Conservation (phyloP, 2,113 vertebrate species). For the Mola mola region DNA sequence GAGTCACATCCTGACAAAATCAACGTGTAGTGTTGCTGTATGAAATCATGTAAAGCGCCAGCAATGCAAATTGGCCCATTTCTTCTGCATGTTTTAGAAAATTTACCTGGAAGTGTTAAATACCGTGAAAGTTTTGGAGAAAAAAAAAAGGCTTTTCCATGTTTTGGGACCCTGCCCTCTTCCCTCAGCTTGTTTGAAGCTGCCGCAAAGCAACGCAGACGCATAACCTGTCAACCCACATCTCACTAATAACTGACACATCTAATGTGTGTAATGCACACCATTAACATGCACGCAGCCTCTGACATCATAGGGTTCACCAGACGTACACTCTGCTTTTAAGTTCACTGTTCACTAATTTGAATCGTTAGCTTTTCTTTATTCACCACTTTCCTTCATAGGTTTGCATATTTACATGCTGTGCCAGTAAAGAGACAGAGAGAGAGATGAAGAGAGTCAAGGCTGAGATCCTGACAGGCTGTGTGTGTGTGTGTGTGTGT, state of each 20-base stretch:
- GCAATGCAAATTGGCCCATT: not conserved
- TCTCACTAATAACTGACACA: not conserved
- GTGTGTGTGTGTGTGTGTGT: constrained; percentile 18
- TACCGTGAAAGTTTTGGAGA: no score
- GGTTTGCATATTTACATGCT: constrained; percentile 10
- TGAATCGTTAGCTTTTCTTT: not conserved
- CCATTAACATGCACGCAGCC: constrained; percentile 6
- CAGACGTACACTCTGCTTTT: no score
- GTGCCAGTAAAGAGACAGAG: constrained; percentile 38
- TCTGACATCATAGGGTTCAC: not conserved
- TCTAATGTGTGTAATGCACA: constrained; percentile 2
- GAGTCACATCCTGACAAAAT: no score
- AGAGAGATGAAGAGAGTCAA: constrained; percentile 49
- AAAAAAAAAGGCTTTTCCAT: constrained; percentile 10
- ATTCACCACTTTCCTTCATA: not conserved
- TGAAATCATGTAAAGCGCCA: not conserved
- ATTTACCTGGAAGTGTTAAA: not conserved
- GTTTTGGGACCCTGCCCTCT: not conserved
- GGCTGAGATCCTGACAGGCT: constrained; percentile 64
- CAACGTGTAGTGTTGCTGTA: no score
- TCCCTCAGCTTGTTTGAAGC: no score
- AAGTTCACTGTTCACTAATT: not conserved
- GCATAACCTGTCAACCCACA: constrained; percentile 1
- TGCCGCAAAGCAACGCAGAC: constrained; percentile 3
- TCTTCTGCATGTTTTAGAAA: not conserved